Conservation (phyloP, 2,797 vertebrate species). For the Micropoecilia bifurca region DNA sequence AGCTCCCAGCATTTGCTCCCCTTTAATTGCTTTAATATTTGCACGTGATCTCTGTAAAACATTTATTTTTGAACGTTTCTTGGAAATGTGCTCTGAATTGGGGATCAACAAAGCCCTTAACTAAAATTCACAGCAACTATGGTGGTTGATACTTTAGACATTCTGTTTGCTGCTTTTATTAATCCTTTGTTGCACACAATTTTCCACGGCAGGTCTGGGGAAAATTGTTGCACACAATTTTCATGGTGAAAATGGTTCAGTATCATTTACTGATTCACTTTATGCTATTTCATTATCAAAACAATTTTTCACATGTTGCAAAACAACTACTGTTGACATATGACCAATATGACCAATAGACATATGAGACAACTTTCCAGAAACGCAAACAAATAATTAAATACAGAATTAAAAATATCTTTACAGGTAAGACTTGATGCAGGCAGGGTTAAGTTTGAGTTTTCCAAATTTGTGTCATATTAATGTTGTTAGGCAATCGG, state of each 20-base stretch:
- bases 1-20: not conserved
- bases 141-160: not conserved
- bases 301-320: not conserved
- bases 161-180: not conserved
- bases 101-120: not conserved
- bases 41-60: not conserved
- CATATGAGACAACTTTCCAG: not conserved
- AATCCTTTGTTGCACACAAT: not conserved
- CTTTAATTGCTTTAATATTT: conserved; percentile 9
- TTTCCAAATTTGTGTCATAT: not conserved
- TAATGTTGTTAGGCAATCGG: not conserved
- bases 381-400: not conserved
- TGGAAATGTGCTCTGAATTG: not conserved
- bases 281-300: not conserved
- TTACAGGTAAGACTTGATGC: not conserved
- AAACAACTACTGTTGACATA: not conserved
- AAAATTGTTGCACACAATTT: not conserved
- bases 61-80: not conserved
- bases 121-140: not conserved
- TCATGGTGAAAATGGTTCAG: not conserved
- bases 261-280: not conserved
- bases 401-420: not conserved
- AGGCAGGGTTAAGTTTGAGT: not conserved
- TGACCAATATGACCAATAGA: not conserved
- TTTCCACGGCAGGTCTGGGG: too few species aligned